phyloP scores from a whole-genome alignment of 2,797 vertebrate species.

The Megalops cyprinoides region DNA sequence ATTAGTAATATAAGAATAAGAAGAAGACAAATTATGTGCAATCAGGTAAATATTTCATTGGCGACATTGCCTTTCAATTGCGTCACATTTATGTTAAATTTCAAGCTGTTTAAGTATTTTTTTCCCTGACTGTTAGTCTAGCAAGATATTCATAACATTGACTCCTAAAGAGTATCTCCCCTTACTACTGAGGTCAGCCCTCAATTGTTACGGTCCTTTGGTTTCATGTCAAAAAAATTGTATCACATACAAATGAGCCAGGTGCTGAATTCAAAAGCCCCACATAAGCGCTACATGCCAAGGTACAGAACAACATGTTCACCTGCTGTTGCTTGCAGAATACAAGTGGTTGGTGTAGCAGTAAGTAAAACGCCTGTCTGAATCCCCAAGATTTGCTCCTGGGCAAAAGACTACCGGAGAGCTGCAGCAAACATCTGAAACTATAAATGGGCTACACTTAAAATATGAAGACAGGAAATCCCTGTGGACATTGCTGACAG shows the following conservation, averaged over 20 bases:
- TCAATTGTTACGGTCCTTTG: background rate
- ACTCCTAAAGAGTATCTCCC: conserved; percentile 21
- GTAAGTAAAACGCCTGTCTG: background rate
- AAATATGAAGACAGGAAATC: background rate
- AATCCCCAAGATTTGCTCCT: background rate
- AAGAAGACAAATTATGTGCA: too few species aligned
- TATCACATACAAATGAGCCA: conserved; percentile 17
- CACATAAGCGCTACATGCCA: background rate
- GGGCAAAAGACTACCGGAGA: too few species aligned
- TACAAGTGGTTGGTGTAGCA: background rate
- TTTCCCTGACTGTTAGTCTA: background rate
- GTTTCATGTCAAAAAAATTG: background rate
- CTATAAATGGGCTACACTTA: background rate
- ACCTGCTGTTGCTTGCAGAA: background rate
- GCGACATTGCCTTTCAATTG: background rate
- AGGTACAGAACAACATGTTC: background rate
- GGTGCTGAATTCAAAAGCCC: too few species aligned
- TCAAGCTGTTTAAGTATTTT: background rate
- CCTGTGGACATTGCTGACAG: background rate
- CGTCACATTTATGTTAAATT: too few species aligned
- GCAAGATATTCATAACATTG: conserved; percentile 13
- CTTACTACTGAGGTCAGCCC: conserved; percentile 16
- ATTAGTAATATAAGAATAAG: too few species aligned
- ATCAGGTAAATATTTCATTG: background rate
- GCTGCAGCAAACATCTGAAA: background rate